Base-by-base conservation (phyloP, 2,888 invertebrate species). In the Epirrhoe tristata region DNA sequence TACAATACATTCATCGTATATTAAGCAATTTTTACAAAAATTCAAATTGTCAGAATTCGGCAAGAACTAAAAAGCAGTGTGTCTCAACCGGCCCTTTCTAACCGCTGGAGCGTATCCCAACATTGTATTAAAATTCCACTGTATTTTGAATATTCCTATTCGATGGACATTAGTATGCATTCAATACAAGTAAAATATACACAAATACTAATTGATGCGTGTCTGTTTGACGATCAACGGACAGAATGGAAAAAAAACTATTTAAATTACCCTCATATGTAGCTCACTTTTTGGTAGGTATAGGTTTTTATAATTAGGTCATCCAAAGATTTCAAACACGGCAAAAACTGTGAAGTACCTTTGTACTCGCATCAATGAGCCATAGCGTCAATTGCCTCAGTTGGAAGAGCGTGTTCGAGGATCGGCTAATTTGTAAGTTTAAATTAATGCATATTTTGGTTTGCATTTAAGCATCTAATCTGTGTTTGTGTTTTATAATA, bases 71-170 rank as follows among this genome's bases (percentile, higher is more conserved):
- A 53, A 50, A 46, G 43, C 69, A 54, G 60, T 71, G 39, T 67
- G 68, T 73, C 63, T 48, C 60, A 63, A 63, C 58, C 59, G 58
- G 62, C 69, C 67, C 64, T 73, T 66, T 67, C 66, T 66, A 79
- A 75, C 65, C 73, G 70, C 82, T 81, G 77, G 80, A 80, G 79
- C 84, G 76, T 74, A 74, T 72, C 83, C 76, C 75, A 74, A 75
- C 73, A 75, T 75, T 81, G 77, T 84, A 83, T 80, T 77, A 81
- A 83, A 80, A 80, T 82, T 81, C 79, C 75, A 72, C 72, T 74
- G 73, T 74, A 74, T 76, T 76, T 77, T 60, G 59, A 67, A 63
- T 67, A 67, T 52, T 59, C 56, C 60, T 58, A 68, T 68, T 68
- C 54, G 58, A 68, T 63, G 43, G 36, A 62, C 65, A 66, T 69